These are phyloP conservation scores for Aix galericulata DNA, from an alignment of 2,113 vertebrate genomes.

Conservation along the genomic window DNA sequence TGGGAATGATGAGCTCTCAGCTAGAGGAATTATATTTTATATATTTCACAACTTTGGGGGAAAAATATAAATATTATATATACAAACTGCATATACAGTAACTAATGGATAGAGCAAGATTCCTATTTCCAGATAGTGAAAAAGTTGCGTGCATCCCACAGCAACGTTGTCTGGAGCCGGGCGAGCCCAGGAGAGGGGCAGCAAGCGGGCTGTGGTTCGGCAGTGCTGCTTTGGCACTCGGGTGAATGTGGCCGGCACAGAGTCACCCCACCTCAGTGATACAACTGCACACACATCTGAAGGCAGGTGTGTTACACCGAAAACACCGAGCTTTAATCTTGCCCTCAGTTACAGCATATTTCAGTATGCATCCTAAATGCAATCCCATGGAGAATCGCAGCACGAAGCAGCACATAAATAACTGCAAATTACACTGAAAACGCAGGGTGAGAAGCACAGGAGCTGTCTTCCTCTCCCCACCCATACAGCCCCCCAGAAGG, in stretches of 20 bases:
- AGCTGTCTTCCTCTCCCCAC: neutral
- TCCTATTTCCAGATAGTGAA: conserved; percentile 65
- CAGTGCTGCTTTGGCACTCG: neutral
- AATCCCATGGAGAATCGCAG: neutral
- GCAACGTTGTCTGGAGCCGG: neutral
- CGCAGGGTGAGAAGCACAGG: neutral
- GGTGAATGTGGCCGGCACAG: neutral
- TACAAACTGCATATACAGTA: conserved; percentile 73
- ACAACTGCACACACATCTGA: neutral
- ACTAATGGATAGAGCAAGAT: conserved; percentile 72
- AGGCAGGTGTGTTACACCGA: neutral
- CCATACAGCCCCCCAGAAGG: neutral
- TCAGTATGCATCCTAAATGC: neutral
- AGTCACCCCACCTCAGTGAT: neutral
- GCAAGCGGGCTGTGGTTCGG: neutral
- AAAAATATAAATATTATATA: conserved; percentile 77
- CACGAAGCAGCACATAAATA: neutral
- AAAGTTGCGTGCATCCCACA: conserved; percentile 44
- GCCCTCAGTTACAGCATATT: neutral
- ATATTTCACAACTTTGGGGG: conserved; percentile 74
- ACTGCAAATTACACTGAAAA: neutral
- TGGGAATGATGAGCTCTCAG: conserved; percentile 75
- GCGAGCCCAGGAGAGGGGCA: neutral
- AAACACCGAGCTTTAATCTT: neutral
- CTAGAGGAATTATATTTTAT: conserved; percentile 76